Conservation (phyloP, 2,888 invertebrate species). For the Eupithecia centaureata region DNA sequence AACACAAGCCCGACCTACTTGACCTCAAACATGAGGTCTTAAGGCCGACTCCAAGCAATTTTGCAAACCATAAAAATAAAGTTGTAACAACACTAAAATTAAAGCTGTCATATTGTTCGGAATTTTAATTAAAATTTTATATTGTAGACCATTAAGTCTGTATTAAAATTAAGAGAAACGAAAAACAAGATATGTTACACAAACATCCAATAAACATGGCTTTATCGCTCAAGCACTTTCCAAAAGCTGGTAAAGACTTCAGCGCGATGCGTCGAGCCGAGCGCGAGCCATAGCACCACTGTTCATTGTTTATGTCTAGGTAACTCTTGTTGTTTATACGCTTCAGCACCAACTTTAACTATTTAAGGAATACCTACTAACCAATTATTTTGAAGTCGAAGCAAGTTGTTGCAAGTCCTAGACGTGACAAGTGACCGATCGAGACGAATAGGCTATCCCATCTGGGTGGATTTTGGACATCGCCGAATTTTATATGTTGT, state of each 20-base stretch:
- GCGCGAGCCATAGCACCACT: not conserved
- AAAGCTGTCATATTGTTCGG: constrained; percentile 40
- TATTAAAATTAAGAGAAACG: constrained; percentile 61
- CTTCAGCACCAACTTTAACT: not conserved
- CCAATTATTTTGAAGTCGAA: constrained; percentile 3
- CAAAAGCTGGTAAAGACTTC: constrained; percentile 80
- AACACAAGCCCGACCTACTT: constrained; percentile 27
- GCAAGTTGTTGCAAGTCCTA: constrained; percentile 18
- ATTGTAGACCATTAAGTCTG: constrained; percentile 49
- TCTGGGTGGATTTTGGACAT: constrained; percentile 55
- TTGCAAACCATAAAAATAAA: constrained; percentile 34
- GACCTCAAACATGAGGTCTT: constrained; percentile 39
- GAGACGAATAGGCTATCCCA: constrained; percentile 47
- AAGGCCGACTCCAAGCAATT: constrained; percentile 34
- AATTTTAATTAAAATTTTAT: constrained; percentile 47
- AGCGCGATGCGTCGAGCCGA: constrained; percentile 62
- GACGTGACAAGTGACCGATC: constrained; percentile 42
- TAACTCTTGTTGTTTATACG: constrained; percentile 10
- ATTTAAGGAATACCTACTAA: constrained; percentile 1
- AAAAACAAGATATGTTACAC: constrained; percentile 54
- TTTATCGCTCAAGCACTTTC: constrained; percentile 70
- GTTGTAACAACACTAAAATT: constrained; percentile 35
- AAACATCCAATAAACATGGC: constrained; percentile 64
- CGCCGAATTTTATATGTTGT: constrained; percentile 68
- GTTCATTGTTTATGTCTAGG: constrained; percentile 7